Conservation (phyloP, 2,888 invertebrate genomes). For the Polymixis lichenea region DNA sequence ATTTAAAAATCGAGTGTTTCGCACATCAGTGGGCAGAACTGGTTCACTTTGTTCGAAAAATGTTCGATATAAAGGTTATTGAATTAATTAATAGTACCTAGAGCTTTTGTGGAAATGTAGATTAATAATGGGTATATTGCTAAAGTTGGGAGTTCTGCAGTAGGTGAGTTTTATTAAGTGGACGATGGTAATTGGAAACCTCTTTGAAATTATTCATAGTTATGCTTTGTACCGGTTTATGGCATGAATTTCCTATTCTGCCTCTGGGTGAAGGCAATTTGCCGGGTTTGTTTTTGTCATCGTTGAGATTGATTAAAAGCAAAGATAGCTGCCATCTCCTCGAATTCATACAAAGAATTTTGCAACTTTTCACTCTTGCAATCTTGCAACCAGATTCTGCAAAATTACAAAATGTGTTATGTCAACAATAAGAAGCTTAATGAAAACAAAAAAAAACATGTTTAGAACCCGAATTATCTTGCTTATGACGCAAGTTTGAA, state of each 20-base stretch:
- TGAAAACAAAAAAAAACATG: background rate
- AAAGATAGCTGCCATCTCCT: background rate
- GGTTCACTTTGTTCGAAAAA: conserved; percentile 56
- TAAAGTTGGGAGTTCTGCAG: conserved; percentile 21
- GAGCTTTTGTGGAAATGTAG: conserved; percentile 27
- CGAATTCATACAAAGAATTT: background rate
- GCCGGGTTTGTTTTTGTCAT: background rate
- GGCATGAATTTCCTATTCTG: background rate
- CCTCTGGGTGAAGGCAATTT: background rate
- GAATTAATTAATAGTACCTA: conserved; percentile 49
- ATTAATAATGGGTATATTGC: conserved; percentile 42
- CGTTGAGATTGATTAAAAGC: background rate
- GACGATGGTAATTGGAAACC: background rate
- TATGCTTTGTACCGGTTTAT: background rate
- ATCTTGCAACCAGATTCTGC: background rate
- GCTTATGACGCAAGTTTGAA: conserved; percentile 1
- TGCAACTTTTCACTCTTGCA: background rate
- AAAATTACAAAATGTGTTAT: background rate
- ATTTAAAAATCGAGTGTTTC: conserved; percentile 61
- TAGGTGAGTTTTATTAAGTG: conserved; percentile 1
- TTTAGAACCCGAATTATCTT: background rate
- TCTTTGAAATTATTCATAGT: conserved; percentile 19
- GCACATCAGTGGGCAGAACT: conserved; percentile 44
- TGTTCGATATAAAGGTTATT: conserved; percentile 53
- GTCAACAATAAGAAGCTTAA: background rate